phyloP scores from a whole-genome alignment of 2,888 invertebrate genomes.

The Napeogenes sylphis region DNA sequence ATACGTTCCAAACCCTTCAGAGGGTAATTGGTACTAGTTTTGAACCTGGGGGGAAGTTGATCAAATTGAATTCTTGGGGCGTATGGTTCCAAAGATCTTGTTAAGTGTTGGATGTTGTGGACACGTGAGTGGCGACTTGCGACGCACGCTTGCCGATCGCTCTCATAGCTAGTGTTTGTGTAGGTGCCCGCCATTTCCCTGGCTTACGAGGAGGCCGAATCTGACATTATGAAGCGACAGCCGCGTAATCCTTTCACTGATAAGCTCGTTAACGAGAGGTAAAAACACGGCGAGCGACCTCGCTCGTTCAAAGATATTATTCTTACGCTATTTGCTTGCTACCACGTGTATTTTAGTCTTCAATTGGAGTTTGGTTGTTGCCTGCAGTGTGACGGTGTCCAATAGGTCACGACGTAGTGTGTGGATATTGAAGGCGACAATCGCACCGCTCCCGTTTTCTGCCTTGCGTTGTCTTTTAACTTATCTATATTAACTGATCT shows the following conservation, averaged over 20 bases:
- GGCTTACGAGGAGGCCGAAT: conserved; percentile 98
- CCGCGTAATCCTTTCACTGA: conserved; percentile 98
- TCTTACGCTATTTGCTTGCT: conserved; percentile 76
- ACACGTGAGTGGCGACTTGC: conserved; percentile 35
- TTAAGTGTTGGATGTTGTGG: conserved; percentile 72
- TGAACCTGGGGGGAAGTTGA: conserved; percentile 1
- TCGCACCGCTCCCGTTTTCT: conserved; percentile 69
- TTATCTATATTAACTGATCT: conserved; percentile 61
- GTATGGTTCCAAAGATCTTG: conserved; percentile 41
- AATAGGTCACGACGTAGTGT: conserved; percentile 51
- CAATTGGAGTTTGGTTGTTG: conserved; percentile 71
- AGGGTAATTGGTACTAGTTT: conserved; percentile 5
- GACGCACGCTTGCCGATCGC: conserved; percentile 43
- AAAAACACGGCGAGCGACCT: conserved; percentile 72
- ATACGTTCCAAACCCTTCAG: conserved; percentile 41
- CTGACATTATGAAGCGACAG: conserved; percentile 99
- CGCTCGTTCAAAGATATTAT: conserved; percentile 69
- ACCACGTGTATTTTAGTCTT: conserved; percentile 69
- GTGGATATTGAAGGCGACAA: conserved; percentile 70
- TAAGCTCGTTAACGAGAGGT: conserved; percentile 99
- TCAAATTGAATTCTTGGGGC: conserved; percentile 26
- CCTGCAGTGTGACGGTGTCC: conserved; percentile 64
- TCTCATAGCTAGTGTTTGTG: conserved; percentile 77
- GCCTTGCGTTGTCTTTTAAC: conserved; percentile 71
- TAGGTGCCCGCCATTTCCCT: conserved; percentile 98